Evolutionary conservation across 2,113 vertebrate genomes (phyloP), one percentile per base, ranked within the genome.

Genomic region (Chitala chitala): DNA sequence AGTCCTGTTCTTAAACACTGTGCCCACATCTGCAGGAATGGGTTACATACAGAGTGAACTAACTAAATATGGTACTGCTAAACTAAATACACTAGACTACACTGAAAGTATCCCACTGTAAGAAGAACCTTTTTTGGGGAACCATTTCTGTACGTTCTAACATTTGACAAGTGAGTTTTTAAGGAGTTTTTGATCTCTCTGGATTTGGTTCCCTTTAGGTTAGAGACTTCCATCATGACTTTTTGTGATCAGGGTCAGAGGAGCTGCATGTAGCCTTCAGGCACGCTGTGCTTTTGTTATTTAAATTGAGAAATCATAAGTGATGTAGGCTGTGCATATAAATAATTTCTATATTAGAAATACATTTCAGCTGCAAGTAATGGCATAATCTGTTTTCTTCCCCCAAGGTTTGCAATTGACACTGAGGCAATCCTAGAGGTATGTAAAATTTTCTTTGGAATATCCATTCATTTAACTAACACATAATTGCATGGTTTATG

Each of bases 401-500:
- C 72, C 59, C 59, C 33, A 31, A 69, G 44, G 26, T 53, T 69
- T 53, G 26, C 81, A 80, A 79, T 85, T 85, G 86, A 81, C 82
- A 85, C 81, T 78, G 77, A 85, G 84, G 84, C 84, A 84, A 80
- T 83, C 85, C 85, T 78, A 2, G 76, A 81, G 80, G 82, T 78
- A 46, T 84, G 87, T 87, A 82, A 83, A 87, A 87, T 84, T 84
- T 71, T 83, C 78, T 78, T 81, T 78, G 81, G 85, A 77, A 87
- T 84, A 86, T 87, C 86, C 84, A 83, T 85, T 86, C 84, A 86
- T 84, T 82, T 83, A 86, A 79, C 75, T 50, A 61, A 70, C n/a
- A 79, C 76, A 80, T 87, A 89, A 89, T 89, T 87, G 85, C 82
- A 75, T 82, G 84, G 86, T 89, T 88, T 85, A 86, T 88, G 88